Base-by-base conservation (phyloP, 2,797 vertebrate species). In the Brachyalestes nurse region DNA sequence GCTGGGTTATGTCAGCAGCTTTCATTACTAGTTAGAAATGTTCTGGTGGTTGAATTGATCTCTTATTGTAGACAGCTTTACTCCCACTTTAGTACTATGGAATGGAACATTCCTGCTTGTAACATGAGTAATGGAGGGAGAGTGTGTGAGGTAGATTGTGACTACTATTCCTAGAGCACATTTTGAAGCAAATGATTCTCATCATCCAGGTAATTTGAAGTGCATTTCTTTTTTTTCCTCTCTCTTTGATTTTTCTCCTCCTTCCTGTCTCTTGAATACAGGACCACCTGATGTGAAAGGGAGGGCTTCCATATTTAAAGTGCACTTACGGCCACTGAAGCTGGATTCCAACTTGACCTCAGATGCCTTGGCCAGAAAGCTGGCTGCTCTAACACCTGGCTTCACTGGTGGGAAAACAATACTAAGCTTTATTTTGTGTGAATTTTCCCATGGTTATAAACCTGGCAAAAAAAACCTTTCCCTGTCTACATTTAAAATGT, bases 201-300 rank as follows among this genome's bases (percentile, higher is more conserved):
- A 62, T 78, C 40, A 53, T 82, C 55, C 61, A 66, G 25, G 67
- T 72, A 49, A 47, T 65, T 47, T 34, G 60, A 61, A 66, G 25
- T 58, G 12, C 40, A 49, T 51, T 57, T 13, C 21, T 53, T 71
- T 25, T 3, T 34, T 8, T 71, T 51, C 6, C 4, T 10, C 57
- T 21, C 49, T 38, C 8, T 65, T 72, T 71, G 21, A 28, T 72
- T 57, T 16, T 65, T 5, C n/a, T 49, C 13, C 38, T 77, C 6
- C 64, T 28, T 23, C 23, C 23, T 34, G 25, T 4, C 42, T 47
- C 58, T 57, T 40, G 21, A 19, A 55, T 19, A 25, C 76, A 93
- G 93, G 92, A 5, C 88, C 90, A 5, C 91, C 92, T 19, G 92
- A 93, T 78, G 91, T 94, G 80, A 93, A 91, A 88, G 93, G 92